These are phyloP conservation scores for Yponomeuta sedellus DNA, from an alignment of 2,888 invertebrate species.

Conservation along the genomic window DNA sequence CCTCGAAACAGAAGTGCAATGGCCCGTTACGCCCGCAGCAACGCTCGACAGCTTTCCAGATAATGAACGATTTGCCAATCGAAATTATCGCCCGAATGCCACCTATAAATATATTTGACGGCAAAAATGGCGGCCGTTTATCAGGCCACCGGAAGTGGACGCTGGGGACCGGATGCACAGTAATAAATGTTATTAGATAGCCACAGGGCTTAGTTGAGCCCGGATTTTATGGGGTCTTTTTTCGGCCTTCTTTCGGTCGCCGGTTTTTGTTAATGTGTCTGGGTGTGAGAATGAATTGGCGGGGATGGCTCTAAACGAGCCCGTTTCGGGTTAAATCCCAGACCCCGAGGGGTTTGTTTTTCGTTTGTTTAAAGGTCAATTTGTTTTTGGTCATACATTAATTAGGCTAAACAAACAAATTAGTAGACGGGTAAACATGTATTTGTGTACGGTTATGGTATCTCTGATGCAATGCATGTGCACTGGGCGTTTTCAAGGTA, in stretches of 20 bases:
- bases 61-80: conserved; percentile 57
- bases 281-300: conserved; percentile 65
- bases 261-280: conserved; percentile 74
- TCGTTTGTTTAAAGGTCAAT: not conserved
- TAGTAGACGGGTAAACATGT: not conserved
- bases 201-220: conserved; percentile 69
- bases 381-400: not conserved
- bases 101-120: conserved; percentile 76
- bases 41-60: conserved; percentile 33
- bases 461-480: too few species aligned
- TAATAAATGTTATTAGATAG: conserved; percentile 78
- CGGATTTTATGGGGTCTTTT: conserved; percentile 54
- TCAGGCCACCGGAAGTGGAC: conserved; percentile 72
- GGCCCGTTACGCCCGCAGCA: conserved; percentile 13
- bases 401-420: not conserved
- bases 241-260: conserved; percentile 53
- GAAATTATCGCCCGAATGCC: conserved; percentile 60
- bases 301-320: conserved; percentile 49
- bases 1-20: not conserved
- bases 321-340: conserved; percentile 28
- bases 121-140: conserved; percentile 75
- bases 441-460: not conserved
- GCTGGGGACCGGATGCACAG: conserved; percentile 65
- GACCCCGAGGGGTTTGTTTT: not conserved
- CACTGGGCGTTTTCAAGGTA: too few species aligned